These are phyloP conservation scores for Trichonephila inaurata DNA, from an alignment of 1,140 invertebrate species.

Conservation along the genomic window DNA sequence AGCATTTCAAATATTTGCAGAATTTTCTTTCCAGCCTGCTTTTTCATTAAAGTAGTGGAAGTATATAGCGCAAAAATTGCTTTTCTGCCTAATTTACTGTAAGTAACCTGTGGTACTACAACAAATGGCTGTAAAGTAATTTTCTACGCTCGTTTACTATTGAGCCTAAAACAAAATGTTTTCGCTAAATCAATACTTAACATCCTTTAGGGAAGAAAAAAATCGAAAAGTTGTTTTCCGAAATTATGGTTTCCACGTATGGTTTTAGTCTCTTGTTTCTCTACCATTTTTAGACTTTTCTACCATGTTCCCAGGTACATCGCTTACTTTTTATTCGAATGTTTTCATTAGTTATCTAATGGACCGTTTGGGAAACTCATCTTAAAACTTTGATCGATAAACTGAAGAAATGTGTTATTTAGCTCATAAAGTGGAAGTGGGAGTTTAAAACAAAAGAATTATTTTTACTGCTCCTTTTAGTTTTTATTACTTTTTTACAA, in stretches of 20 bases:
- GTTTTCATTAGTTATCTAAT: constrained; percentile 53
- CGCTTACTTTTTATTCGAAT: constrained; percentile 6
- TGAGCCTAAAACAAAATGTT: background rate
- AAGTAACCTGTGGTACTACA: constrained; percentile 21
- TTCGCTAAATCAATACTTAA: constrained; percentile 51
- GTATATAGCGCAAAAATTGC: background rate
- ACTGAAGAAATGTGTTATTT: constrained; percentile 15
- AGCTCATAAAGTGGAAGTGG: constrained; percentile 18
- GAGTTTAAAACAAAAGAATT: background rate
- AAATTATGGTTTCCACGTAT: constrained; percentile 54
- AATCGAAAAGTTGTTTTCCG: background rate
- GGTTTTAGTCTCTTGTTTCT: background rate
- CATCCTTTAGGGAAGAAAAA: background rate
- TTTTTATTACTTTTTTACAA: background rate
- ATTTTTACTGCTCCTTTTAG: background rate
- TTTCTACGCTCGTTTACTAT: constrained; percentile 14
- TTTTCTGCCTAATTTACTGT: constrained; percentile 46
- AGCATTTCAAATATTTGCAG: background rate
- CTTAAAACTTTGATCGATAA: constrained; percentile 49
- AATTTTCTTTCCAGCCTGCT: background rate
- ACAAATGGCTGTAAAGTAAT: constrained; percentile 40
- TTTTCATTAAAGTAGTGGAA: background rate
- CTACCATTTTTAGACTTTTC: background rate
- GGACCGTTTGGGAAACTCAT: background rate
- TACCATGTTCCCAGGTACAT: background rate